Evolutionary conservation across 2,113 vertebrate genomes (phyloP).

Genomic region (Symphodus melops): DNA sequence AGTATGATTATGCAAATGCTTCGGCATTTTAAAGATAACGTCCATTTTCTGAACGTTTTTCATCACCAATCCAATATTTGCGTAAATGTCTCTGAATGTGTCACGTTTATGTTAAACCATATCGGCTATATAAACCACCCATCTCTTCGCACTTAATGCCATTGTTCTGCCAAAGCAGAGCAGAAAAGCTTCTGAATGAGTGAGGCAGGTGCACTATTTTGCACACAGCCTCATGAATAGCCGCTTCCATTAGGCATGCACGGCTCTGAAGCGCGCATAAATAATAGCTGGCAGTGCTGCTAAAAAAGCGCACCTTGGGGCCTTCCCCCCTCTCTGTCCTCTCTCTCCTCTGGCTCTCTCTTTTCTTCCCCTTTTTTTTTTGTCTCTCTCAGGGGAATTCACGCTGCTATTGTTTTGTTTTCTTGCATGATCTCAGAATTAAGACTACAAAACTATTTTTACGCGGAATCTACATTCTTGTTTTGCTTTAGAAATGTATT

Average conservation of each 20-base stretch:
- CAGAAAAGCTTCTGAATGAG: slow-evolving; percentile 61
- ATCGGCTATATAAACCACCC: background rate
- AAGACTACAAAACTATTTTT: slow-evolving; percentile 39
- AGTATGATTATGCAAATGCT: no score
- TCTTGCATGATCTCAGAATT: slow-evolving; percentile 16
- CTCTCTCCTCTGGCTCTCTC: slow-evolving; percentile 6
- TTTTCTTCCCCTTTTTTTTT: background rate
- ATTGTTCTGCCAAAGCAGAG: slow-evolving; percentile 47
- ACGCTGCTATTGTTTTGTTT: slow-evolving; percentile 13
- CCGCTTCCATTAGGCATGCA: slow-evolving; percentile 69
- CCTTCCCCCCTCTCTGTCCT: slow-evolving; percentile 6
- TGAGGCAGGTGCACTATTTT: slow-evolving; percentile 78
- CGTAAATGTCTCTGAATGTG: background rate
- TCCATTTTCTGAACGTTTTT: no score
- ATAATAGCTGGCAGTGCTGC: slow-evolving; percentile 69
- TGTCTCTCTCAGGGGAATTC: slow-evolving; percentile 46
- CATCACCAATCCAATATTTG: no score
- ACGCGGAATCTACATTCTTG: background rate
- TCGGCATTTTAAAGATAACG: no score
- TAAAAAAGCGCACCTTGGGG: slow-evolving; percentile 71
- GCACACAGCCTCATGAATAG: slow-evolving; percentile 80
- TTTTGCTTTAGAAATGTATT: no score
- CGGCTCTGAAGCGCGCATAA: slow-evolving; percentile 73
- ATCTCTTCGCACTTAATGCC: slow-evolving; percentile 31
- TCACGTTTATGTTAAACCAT: slow-evolving; percentile 1